Evolutionary conservation across 2,888 invertebrate genomes (phyloP), one percentile per base, ranked within the genome.

Genomic region (Spilosoma lubricipeda): DNA sequence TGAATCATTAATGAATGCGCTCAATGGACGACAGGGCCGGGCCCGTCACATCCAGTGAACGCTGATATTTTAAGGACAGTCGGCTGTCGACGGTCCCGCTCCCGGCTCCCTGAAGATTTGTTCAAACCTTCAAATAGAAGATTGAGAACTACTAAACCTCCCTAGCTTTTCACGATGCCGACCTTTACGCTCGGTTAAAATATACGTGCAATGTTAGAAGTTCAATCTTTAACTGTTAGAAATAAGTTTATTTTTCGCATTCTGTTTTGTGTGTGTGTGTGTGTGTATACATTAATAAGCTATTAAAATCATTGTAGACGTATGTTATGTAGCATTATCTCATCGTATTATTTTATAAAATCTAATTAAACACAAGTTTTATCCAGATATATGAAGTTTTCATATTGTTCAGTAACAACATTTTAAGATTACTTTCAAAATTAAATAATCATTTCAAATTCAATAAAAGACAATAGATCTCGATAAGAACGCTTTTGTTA

Each of bases 141-240:
- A 90, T 90, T 90, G 89, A 86, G 87, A 89, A 90, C 90, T 90
- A 91, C 91, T 90, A 90, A 89, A 87, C 85, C 80, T 82, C 81
- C 77, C 83, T 85, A 66, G 67, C 68, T 86, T 88, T 83, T 79
- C 79, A 87, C 86, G 88, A 84, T 85, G 78, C 76, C 67, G 77
- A 77, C 77, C 82, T 82, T 80, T 81, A 87, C 85, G 85, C 80
- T 77, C 79, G 76, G 80, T 83, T 82, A 48, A 86, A 87, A 86
- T 86, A 85, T 84, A 82, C 79, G 77, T 79, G 77, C 74, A 85
- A 87, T 81, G 77, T 59, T 77, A 79, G 76, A 82, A 81, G 85
- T 82, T 84, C 74, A 81, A 82, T 80, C 78, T 81, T 82, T 82
- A 80, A 83, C 80, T 80, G 80, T 48, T 70, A 78, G 72, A 76